Conservation (phyloP, 2,797 vertebrate species). For the Lemur catta region DNA sequence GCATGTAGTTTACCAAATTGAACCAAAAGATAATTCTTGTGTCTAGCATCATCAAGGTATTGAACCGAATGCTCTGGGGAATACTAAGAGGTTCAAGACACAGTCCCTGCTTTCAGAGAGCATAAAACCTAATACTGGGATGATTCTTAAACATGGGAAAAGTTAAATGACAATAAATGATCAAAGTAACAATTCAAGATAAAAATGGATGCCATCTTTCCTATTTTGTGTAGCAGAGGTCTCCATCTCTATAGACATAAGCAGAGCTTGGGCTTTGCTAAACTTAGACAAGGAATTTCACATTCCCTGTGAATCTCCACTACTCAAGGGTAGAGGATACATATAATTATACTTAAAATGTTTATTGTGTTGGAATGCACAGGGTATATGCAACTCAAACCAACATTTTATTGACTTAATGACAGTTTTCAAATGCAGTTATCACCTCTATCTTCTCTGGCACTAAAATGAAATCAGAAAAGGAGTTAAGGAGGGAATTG, state of each 20-base stretch:
- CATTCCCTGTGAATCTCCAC: fast-evolving
- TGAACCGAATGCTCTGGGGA: not conserved
- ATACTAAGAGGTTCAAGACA: not conserved
- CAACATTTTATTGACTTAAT: not conserved
- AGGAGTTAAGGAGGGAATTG: not conserved
- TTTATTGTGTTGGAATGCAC: not conserved
- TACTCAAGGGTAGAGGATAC: not conserved
- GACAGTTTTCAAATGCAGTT: not conserved
- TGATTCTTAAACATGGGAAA: not conserved
- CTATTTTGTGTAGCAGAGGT: not conserved
- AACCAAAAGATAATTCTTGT: not conserved
- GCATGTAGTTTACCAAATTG: not conserved
- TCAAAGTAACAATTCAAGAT: not conserved
- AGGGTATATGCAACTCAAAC: not conserved
- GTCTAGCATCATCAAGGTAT: not conserved
- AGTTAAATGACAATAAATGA: not conserved
- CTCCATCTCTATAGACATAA: not conserved
- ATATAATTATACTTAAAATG: not conserved
- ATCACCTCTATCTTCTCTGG: not conserved
- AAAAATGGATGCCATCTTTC: not conserved
- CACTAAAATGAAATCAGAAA: not conserved
- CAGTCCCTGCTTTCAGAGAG: not conserved
- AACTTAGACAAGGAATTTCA: not conserved
- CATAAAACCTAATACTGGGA: not conserved
- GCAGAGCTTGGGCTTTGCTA: not conserved